phyloP scores from a whole-genome alignment of 1,140 invertebrate species.

The Gerris buenoi region DNA sequence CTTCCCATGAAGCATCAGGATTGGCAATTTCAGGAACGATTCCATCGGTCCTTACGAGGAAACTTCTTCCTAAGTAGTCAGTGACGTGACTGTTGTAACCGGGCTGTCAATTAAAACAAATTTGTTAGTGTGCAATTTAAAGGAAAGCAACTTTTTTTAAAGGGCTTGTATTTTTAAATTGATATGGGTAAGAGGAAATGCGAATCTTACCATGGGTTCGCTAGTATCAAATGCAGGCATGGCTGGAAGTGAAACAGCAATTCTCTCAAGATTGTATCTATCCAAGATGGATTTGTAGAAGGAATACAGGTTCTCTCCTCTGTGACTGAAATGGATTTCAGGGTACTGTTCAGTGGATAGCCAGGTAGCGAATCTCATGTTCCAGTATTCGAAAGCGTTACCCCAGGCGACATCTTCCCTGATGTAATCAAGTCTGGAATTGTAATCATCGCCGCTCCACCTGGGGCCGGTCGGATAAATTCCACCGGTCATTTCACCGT shows the following conservation, averaged over 20 bases:
- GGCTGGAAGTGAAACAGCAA: conserved; percentile 24
- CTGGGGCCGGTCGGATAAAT: background rate
- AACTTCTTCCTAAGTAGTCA: background rate
- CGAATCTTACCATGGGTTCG: background rate
- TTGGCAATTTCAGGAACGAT: background rate
- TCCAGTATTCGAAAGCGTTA: background rate
- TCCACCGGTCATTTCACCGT: background rate
- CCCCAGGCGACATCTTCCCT: conserved; percentile 42
- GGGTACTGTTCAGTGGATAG: conserved; percentile 37
- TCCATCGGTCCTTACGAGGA: background rate
- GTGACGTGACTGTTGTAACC: background rate
- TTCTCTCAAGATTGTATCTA: conserved; percentile 28
- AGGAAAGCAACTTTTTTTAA: no score
- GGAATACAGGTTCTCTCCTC: conserved; percentile 28
- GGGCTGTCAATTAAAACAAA: background rate
- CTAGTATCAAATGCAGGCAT: conserved; percentile 25
- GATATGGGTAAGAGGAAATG: no score
- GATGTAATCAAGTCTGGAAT: conserved; percentile 38
- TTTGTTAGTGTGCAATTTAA: no score
- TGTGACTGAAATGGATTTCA: conserved; percentile 34
- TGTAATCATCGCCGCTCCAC: conserved; percentile 15
- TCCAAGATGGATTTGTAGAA: conserved; percentile 26
- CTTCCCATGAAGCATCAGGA: background rate
- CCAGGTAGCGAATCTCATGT: conserved; percentile 39
- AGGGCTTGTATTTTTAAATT: no score